Base-by-base conservation (phyloP, 2,888 invertebrate species). In the Tetrapedia diversipes region DNA sequence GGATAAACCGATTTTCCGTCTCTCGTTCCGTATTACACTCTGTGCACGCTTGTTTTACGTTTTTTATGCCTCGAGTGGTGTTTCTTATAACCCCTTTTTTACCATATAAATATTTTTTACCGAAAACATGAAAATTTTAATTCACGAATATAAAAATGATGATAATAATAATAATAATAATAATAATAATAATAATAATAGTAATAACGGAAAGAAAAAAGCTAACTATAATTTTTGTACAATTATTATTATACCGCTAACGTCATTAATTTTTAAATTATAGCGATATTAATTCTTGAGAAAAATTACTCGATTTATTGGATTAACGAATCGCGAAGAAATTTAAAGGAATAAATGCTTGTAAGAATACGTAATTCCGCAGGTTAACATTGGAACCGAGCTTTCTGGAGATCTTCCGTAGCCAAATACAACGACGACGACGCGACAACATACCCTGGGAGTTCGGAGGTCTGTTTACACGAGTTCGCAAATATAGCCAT, bases 401-500 rank as follows among this genome's bases (percentile, higher is more conserved):
- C 78, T 78, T 81, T 74, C 81, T 68, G 56, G 61, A 74, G 81
- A 65, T 79, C 56, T 67, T 68, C 57, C 73, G 57, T 77, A 64
- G 54, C 80, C 81, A 85, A 83, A 83, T 61, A 79, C 81, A 80
- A 84, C 77, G 79, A 81, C 75, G 73, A 71, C 71, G 68, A 63
- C 47, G 57, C 67, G 71, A 57, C 81, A 61, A 82, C 79, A 80
- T 71, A 77, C 78, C 68, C 79, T 69, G 69, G 70, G 79, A 86
- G 84, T 85, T 82, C 80, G 82, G 65, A 83, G 83, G 81, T 82
- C 81, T 89, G 84, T 90, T 90, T 90, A 82, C 89, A 89, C 87
- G 86, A 87, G 88, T 88, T 86, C 83, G 89, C 88, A 90, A 90
- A 90, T 90, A 90, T 87, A 86, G 84, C 73, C 85, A 85, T 76